Evolutionary conservation across 1,140 invertebrate species (phyloP).

Genomic region (Neodiprion lecontei): DNA sequence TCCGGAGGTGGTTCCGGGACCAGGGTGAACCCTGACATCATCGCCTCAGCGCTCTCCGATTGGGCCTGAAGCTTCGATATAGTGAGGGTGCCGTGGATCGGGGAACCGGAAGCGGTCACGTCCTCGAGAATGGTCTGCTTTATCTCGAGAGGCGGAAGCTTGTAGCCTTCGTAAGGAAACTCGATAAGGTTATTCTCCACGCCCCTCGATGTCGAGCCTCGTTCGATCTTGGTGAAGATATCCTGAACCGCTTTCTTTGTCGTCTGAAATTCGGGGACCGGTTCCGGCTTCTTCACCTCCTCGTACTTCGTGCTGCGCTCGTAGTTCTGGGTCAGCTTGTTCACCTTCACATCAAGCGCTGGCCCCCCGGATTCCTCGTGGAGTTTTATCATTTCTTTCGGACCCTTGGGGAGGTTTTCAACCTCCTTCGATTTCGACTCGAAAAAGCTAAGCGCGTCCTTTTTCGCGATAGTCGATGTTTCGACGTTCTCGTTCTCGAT

Average conservation of each 20-base stretch:
- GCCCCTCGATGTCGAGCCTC: conserved; percentile 42
- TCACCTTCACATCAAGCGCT: conserved; percentile 53
- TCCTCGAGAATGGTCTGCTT: conserved; percentile 52
- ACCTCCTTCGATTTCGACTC: conserved; percentile 64
- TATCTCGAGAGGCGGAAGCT: conserved; percentile 44
- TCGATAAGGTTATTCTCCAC: conserved; percentile 56
- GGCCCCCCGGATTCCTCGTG: conserved; percentile 40
- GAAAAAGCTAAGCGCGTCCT: conserved; percentile 67
- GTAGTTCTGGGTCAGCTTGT: conserved; percentile 56
- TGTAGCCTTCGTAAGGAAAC: conserved; percentile 55
- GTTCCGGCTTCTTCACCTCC: conserved; percentile 41
- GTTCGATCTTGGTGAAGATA: conserved; percentile 53
- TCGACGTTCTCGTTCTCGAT: conserved; percentile 58
- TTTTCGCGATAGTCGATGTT: conserved; percentile 57
- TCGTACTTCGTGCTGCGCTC: conserved; percentile 52
- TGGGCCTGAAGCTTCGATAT: conserved; percentile 52
- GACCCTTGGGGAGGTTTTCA: conserved; percentile 42
- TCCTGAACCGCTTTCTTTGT: conserved; percentile 51
- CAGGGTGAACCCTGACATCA: conserved; percentile 64
- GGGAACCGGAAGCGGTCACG: conserved; percentile 47
- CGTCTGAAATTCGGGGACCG: conserved; percentile 34
- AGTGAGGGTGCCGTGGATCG: conserved; percentile 47
- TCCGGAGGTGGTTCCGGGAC: conserved; percentile 77
- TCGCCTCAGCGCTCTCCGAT: conserved; percentile 52
- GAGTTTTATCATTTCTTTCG: conserved; percentile 56